These are phyloP conservation scores for Psammodynastes pulverulentus DNA, from an alignment of 2,113 vertebrate genomes.

Conservation along the genomic window DNA sequence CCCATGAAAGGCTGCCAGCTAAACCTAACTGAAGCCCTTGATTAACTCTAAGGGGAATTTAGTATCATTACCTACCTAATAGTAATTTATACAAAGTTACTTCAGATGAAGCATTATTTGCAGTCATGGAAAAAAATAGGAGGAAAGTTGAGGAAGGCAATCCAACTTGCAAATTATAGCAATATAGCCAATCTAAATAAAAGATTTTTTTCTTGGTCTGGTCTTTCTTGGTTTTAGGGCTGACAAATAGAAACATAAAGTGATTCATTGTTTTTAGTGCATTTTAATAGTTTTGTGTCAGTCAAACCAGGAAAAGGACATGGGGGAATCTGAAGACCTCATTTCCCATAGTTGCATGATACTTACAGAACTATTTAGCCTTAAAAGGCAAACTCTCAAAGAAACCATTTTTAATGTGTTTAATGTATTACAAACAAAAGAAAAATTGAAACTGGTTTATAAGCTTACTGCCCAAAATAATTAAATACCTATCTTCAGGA, in stretches of 20 bases:
- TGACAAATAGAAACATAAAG: neutral
- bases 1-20: neutral
- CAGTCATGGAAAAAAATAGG: neutral
- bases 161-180: neutral
- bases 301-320: neutral
- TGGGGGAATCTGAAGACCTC: neutral
- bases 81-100: neutral
- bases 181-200: neutral
- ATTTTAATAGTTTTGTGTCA: neutral
- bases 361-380: neutral
- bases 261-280: neutral
- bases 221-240: neutral
- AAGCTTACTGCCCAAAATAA: neutral
- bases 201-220: neutral
- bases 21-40: neutral
- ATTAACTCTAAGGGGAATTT: neutral
- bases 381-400: neutral
- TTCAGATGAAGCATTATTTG: neutral
- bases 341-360: neutral
- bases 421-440: neutral
- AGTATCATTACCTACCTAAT: neutral
- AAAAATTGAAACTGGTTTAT: neutral
- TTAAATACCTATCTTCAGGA: neutral
- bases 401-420: neutral
- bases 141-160: neutral